These are phyloP conservation scores for Urocitellus parryii DNA, from an alignment of 2,113 vertebrate genomes.

Conservation along the genomic window DNA sequence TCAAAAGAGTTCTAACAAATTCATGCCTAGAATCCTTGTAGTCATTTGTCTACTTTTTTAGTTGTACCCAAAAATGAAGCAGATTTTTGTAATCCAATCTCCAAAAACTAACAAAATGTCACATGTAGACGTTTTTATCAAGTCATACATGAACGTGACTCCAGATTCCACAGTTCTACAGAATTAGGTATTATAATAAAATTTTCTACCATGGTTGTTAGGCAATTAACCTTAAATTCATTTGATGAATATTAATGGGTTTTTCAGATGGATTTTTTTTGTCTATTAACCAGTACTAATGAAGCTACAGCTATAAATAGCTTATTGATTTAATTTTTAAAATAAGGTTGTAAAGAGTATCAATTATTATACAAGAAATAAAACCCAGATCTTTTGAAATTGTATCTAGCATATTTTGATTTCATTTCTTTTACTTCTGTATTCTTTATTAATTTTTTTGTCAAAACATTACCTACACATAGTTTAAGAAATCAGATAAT, in stretches of 20 bases:
- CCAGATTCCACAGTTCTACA: not conserved
- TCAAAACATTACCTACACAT: not conserved
- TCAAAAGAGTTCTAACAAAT: not conserved
- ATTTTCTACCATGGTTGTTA: not conserved
- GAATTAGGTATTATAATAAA: slow-evolving; percentile 17
- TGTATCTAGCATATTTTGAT: not conserved
- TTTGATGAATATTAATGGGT: not conserved
- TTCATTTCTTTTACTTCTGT: slow-evolving; percentile 8
- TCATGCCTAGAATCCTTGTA: not conserved
- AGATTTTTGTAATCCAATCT: not conserved
- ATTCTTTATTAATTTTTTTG: not conserved
- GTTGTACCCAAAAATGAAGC: not conserved
- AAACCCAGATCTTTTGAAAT: slow-evolving; percentile 9
- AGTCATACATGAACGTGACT: not conserved
- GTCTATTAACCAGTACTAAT: not conserved
- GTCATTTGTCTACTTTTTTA: slow-evolving; percentile 3
- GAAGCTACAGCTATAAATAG: not conserved
- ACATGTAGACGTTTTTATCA: not conserved
- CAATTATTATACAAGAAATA: not conserved
- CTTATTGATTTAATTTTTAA: not conserved
- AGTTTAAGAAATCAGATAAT: not conserved
- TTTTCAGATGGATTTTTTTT: not conserved
- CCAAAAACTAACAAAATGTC: not conserved
- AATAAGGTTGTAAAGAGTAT: not conserved
- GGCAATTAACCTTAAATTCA: not conserved